Evolutionary conservation across 2,113 vertebrate genomes (phyloP).

Genomic region (Cephalophus harveyi): DNA sequence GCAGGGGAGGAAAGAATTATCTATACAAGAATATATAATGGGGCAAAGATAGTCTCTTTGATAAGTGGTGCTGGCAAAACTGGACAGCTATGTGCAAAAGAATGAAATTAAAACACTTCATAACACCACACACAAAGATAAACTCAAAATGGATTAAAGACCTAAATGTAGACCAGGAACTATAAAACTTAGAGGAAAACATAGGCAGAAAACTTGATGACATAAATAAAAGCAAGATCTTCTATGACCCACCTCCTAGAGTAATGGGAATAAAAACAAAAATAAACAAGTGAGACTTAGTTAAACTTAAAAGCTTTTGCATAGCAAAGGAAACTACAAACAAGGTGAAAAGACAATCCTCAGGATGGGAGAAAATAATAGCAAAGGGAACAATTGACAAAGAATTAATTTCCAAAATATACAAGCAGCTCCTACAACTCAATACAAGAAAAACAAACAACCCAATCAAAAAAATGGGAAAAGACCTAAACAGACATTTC

Average conservation of each 20-base stretch:
- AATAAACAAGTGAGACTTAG: neutral
- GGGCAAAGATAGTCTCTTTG: neutral
- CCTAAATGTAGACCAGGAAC: neutral
- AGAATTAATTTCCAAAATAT: neutral
- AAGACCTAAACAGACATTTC: neutral
- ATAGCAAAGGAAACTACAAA: neutral
- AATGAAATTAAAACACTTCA: neutral
- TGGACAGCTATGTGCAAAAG: neutral
- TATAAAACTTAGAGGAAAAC: neutral
- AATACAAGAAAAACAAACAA: neutral
- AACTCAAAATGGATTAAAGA: neutral
- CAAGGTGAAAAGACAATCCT: neutral
- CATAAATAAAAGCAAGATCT: neutral
- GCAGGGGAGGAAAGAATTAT: neutral
- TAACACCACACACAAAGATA: neutral
- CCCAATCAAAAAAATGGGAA: neutral
- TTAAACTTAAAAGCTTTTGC: neutral
- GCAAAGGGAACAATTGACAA: neutral
- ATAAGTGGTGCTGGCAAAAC: neutral
- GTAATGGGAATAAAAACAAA: neutral
- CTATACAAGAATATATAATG: neutral
- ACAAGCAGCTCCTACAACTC: neutral
- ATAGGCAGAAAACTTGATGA: neutral
- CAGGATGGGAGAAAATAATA: neutral
- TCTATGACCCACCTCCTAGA: neutral